Evolutionary conservation across 2,888 invertebrate genomes (phyloP).

Genomic region (Cotesia congregata): DNA sequence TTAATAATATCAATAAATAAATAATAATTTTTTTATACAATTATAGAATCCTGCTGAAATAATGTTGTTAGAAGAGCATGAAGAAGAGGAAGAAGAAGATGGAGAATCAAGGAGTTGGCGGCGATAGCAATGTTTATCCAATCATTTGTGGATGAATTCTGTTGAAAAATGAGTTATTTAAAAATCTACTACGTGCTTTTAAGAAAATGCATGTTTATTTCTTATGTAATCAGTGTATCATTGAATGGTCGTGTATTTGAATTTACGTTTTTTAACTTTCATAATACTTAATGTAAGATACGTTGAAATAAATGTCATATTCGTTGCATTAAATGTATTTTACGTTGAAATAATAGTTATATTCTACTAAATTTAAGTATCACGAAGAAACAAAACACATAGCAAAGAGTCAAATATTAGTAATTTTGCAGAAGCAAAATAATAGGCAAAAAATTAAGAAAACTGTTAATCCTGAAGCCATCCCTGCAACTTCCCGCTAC

Average conservation of each 20-base stretch:
- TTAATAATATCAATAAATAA: conserved; percentile 25
- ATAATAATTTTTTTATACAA: conserved; percentile 20
- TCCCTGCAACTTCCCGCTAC: no score
- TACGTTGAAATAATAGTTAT: conserved; percentile 32
- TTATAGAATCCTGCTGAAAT: conserved; percentile 73
- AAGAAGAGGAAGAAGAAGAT: conserved; percentile 89
- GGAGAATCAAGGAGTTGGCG: conserved; percentile 91
- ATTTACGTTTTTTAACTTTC: conserved; percentile 54
- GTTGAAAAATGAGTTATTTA: conserved; percentile 52
- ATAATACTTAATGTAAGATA: conserved; percentile 54
- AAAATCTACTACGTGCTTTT: conserved; percentile 53
- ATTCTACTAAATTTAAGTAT: conserved; percentile 46
- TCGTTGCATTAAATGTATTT: conserved; percentile 60
- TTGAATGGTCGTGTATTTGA: conserved; percentile 53
- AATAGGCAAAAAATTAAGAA: conserved; percentile 43
- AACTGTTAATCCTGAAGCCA: no score
- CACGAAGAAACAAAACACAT: conserved; percentile 47
- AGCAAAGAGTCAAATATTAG: conserved; percentile 57
- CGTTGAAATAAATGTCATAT: conserved; percentile 66
- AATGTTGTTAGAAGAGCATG: conserved; percentile 82
- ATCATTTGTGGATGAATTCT: conserved; percentile 50
- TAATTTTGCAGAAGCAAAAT: conserved; percentile 18
- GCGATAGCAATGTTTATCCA: conserved; percentile 76
- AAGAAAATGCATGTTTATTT: conserved; percentile 53
- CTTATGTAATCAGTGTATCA: conserved; percentile 55